These are phyloP conservation scores for Volucella bombylans DNA, from an alignment of 2,888 invertebrate genomes.

Conservation along the genomic window DNA sequence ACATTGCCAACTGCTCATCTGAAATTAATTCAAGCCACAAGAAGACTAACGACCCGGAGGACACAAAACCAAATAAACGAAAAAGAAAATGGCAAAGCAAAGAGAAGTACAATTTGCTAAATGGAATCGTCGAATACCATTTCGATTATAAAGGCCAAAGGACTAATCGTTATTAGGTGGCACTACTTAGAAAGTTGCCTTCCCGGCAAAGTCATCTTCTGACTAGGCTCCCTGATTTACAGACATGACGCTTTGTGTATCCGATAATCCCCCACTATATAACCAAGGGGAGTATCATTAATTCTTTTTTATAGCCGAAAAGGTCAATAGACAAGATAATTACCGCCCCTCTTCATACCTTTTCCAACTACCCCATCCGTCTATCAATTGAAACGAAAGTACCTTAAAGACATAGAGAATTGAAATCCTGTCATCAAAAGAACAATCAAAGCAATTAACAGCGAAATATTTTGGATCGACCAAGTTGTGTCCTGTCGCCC, in stretches of 20 bases:
- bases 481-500: too few relatives aligned
- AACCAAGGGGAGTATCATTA: conserved; percentile 6
- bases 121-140: conserved; percentile 27
- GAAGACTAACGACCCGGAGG: neutral
- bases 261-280: neutral
- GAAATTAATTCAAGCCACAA: conserved; percentile 6
- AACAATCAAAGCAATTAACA: conserved; percentile 16
- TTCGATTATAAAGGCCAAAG: conserved; percentile 25
- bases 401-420: neutral
- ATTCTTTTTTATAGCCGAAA: conserved; percentile 14
- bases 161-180: conserved; percentile 21
- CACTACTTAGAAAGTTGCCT: conserved; percentile 15
- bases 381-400: neutral
- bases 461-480: neutral
- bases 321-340: conserved; percentile 39
- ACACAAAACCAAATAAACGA: neutral
- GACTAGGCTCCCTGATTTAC: neutral
- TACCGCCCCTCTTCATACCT: neutral
- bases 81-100: neutral
- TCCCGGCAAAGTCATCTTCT: neutral
- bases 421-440: conserved; percentile 12
- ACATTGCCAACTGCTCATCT: neutral
- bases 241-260: neutral
- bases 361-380: neutral
- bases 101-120: conserved; percentile 8